These are phyloP conservation scores for Tympanoctomys barrerae DNA, from an alignment of 2,797 vertebrate genomes.

Conservation along the genomic window DNA sequence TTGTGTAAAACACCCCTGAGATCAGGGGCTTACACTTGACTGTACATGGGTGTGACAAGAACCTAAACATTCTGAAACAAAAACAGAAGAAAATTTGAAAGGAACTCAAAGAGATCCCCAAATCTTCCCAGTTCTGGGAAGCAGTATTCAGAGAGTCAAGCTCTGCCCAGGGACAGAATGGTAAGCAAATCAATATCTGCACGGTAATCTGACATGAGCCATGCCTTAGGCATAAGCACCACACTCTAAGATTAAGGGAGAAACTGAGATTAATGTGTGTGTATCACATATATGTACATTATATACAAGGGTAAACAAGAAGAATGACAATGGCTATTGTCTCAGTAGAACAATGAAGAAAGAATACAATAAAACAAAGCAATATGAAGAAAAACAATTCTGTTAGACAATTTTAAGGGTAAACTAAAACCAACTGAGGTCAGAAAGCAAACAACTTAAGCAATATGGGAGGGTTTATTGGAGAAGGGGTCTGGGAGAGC, in stretches of 20 bases:
- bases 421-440: neutral
- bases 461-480: neutral
- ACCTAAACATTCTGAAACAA: neutral
- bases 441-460: neutral
- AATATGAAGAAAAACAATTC: neutral
- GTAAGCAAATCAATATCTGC: neutral
- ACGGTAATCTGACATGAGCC: too few relatives aligned
- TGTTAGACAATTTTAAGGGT: neutral
- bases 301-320: neutral
- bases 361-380: neutral
- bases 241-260: neutral
- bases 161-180: neutral
- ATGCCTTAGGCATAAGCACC: neutral
- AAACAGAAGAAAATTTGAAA: neutral
- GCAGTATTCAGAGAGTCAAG: fast-evolving
- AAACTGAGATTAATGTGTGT: neutral
- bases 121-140: neutral
- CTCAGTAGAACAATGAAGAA: neutral
- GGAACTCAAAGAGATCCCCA: neutral
- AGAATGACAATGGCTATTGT: neutral
- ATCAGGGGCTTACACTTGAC: neutral
- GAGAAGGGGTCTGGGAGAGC: neutral
- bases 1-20: neutral
- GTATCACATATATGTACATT: neutral
- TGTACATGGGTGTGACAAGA: neutral